Evolutionary conservation across 2,113 vertebrate species (phyloP).

Genomic region (Xiphias gladius): DNA sequence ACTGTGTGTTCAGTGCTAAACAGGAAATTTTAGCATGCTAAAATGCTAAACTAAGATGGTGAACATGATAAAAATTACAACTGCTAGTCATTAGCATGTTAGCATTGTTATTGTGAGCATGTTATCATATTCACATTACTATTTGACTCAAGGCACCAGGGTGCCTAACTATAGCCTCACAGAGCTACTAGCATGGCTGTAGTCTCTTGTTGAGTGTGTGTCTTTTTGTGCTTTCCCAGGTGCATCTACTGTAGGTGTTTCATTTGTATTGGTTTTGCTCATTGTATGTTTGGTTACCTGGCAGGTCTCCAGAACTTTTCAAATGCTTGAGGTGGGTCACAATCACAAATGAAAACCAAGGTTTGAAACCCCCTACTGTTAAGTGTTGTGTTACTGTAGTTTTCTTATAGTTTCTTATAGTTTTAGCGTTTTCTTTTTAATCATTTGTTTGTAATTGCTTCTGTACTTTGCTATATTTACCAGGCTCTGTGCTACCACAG

Average conservation of each 20-base stretch:
- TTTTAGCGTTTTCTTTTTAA: not conserved
- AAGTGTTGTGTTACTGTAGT: slow-evolving; percentile 30
- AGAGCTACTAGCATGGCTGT: not conserved
- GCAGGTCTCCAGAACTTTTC: slow-evolving; percentile 55
- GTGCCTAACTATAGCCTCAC: not conserved
- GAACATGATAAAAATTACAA: too few relatives aligned
- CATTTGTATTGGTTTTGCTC: not conserved
- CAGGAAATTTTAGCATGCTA: not conserved
- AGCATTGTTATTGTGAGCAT: not conserved
- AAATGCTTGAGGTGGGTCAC: slow-evolving; percentile 63
- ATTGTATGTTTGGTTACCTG: slow-evolving; percentile 43
- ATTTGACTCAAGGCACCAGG: not conserved
- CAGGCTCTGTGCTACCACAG: not conserved
- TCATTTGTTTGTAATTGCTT: not conserved
- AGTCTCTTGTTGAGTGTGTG: not conserved
- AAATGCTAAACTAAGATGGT: not conserved
- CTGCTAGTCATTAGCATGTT: too few relatives aligned
- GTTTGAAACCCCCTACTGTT: slow-evolving; percentile 23
- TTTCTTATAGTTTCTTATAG: slow-evolving; percentile 13
- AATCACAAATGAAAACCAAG: slow-evolving; percentile 32
- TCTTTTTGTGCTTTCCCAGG: not conserved
- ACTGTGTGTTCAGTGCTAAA: not conserved
- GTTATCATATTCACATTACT: not conserved
- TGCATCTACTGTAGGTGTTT: not conserved
- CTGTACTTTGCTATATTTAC: not conserved